Conservation (phyloP, 2,113 vertebrate genomes). For the Pardalotus punctatus region DNA sequence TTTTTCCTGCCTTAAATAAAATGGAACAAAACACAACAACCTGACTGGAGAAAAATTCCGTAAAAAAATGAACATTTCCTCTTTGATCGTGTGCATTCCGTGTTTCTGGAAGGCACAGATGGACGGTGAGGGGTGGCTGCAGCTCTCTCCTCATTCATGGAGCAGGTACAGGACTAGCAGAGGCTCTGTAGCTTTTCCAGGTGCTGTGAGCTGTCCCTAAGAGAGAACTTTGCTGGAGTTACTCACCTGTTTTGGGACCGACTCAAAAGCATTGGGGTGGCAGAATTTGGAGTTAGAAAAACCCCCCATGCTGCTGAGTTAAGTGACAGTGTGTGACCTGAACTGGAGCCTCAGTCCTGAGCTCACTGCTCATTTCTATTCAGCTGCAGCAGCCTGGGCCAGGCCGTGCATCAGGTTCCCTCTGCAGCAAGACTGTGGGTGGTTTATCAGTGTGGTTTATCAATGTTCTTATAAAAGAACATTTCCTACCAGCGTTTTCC, state of each 20-base stretch:
- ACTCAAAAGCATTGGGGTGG: neutral
- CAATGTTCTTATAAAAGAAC: neutral
- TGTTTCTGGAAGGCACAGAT: neutral
- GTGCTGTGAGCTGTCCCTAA: accelerated
- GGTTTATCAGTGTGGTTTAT: neutral
- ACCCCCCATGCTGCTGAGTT: accelerated
- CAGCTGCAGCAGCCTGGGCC: neutral
- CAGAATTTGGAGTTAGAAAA: neutral
- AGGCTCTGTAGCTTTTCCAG: neutral
- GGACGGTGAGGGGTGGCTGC: neutral
- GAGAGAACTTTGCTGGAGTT: neutral
- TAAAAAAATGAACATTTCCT: neutral
- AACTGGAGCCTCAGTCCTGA: neutral
- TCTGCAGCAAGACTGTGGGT: neutral
- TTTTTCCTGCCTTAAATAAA: neutral
- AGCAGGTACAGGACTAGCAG: neutral
- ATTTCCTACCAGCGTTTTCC: neutral
- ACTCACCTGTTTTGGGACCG: neutral
- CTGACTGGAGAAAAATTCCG: neutral
- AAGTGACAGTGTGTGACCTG: neutral
- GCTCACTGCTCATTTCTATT: neutral
- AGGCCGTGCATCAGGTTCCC: neutral
- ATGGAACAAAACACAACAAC: constrained; percentile 24
- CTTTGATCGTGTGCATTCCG: neutral
- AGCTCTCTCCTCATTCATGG: accelerated